phyloP scores from a whole-genome alignment of 2,888 invertebrate species.

The Spatulosminthurus flaviceps region DNA sequence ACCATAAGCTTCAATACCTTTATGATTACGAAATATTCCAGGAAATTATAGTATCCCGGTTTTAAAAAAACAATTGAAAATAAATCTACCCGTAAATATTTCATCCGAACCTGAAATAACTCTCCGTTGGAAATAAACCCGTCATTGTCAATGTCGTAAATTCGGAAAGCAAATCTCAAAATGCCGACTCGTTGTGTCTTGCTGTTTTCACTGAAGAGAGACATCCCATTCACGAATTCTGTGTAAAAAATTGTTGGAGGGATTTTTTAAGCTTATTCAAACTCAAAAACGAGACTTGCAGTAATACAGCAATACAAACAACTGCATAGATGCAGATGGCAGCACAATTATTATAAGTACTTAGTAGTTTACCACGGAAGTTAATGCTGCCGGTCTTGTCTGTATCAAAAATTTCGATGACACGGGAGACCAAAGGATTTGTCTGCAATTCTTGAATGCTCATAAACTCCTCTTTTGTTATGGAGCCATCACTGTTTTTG shows the following conservation, averaged over 20 bases:
- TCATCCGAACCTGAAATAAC: slow-evolving; percentile 46
- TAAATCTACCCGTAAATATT: slow-evolving; percentile 11
- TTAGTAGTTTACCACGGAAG: slow-evolving; percentile 38
- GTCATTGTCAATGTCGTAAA: slow-evolving; percentile 50
- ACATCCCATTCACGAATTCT: slow-evolving; percentile 47
- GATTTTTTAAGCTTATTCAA: too few relatives aligned
- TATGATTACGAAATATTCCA: neutral
- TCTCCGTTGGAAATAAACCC: slow-evolving; percentile 51
- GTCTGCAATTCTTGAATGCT: slow-evolving; percentile 29
- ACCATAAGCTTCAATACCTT: slow-evolving; percentile 43
- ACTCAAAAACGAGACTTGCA: too few relatives aligned
- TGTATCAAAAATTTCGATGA: slow-evolving; percentile 45
- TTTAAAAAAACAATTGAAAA: neutral
- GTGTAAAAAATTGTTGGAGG: slow-evolving; percentile 6
- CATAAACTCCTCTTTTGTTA: slow-evolving; percentile 44
- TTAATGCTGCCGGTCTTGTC: slow-evolving; percentile 39
- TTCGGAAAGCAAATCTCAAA: slow-evolving; percentile 47
- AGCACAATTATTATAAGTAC: neutral
- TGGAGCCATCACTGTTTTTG: slow-evolving; percentile 35
- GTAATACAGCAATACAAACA: too few relatives aligned
- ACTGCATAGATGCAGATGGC: too few relatives aligned
- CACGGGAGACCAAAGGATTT: slow-evolving; percentile 37
- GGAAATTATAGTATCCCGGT: too few relatives aligned
- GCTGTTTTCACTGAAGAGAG: slow-evolving; percentile 22
- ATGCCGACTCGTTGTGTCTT: neutral